Evolutionary conservation across 92 coral and sea anemone species (phyloP).

Genomic region (Bergia sp.): DNA sequence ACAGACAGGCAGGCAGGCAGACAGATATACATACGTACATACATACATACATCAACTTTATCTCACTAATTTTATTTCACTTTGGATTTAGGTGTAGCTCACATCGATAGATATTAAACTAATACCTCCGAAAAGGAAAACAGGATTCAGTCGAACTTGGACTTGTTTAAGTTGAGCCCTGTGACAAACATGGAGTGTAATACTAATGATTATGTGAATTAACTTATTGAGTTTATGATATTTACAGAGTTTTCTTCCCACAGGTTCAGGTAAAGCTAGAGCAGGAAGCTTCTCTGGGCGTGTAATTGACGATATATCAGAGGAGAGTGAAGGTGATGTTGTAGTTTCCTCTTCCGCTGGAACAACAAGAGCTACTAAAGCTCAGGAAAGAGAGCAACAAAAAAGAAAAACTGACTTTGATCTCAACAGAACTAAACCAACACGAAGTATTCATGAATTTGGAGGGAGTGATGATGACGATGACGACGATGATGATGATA

Average conservation of each 20-base stretch:
- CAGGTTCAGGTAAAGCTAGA: slow-evolving; percentile 21
- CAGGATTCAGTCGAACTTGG: too few relatives aligned
- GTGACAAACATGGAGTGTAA: too few relatives aligned
- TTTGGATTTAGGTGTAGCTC: too few relatives aligned
- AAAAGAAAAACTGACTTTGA: neutral
- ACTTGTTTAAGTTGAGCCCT: too few relatives aligned
- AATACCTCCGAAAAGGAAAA: too few relatives aligned
- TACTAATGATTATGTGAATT: too few relatives aligned
- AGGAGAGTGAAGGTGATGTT: slow-evolving; percentile 28
- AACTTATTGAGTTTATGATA: too few relatives aligned
- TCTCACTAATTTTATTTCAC: too few relatives aligned
- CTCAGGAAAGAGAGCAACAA: neutral
- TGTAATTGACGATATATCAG: slow-evolving; percentile 33
- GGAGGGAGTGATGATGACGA: slow-evolving; percentile 83
- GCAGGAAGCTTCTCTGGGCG: slow-evolving; percentile 32
- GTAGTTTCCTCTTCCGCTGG: neutral
- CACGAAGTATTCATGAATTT: slow-evolving; percentile 54
- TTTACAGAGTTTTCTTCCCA: neutral
- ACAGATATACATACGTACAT: too few relatives aligned
- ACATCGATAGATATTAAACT: too few relatives aligned
- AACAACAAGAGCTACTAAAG: neutral
- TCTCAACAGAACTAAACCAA: slow-evolving; percentile 18
- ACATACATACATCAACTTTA: too few relatives aligned
- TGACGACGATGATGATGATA: slow-evolving; percentile 59
- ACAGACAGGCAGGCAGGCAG: too few relatives aligned